A percentile compares a stretch with the other conserved stretches of the same genome.
Evolutionary conservation across 2,888 invertebrate genomes (phyloP).

Genomic region (Amphipoea lucens): DNA sequence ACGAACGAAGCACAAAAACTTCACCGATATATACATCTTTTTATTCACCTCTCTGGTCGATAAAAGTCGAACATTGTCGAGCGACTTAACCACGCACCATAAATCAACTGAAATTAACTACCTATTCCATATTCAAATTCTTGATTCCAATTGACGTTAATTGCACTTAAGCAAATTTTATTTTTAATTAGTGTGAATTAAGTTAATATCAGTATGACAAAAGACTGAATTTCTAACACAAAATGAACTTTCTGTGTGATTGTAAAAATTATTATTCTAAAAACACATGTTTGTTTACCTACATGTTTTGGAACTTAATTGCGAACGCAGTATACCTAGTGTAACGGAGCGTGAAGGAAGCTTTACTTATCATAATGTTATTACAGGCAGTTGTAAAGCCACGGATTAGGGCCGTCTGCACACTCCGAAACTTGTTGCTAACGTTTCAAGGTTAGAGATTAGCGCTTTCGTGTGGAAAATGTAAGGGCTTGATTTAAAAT

Average conservation of each 20-base stretch:
- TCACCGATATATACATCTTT: not conserved
- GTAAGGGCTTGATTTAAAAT: constrained; percentile 41
- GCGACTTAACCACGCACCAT: constrained; percentile 16
- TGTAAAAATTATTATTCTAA: not conserved
- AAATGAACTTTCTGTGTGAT: too few species aligned
- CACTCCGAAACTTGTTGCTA: constrained; percentile 55
- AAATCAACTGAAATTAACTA: constrained; percentile 20
- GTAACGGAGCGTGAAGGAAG: constrained; percentile 32
- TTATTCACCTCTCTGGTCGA: not conserved
- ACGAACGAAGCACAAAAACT: not conserved
- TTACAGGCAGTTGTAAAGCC: constrained; percentile 48
- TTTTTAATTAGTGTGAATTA: not conserved
- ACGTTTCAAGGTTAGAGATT: constrained; percentile 37
- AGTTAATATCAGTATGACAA: not conserved
- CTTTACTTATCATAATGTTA: constrained; percentile 54
- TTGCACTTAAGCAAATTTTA: not conserved
- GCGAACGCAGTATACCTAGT: constrained; percentile 17
- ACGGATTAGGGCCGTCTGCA: constrained; percentile 35
- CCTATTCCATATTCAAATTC: not conserved
- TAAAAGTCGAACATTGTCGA: not conserved
- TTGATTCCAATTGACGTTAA: not conserved
- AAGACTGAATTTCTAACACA: not conserved
- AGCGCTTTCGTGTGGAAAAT: constrained; percentile 27
- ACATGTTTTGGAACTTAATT: not conserved
- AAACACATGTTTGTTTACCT: not conserved